phyloP scores from a whole-genome alignment of 2,113 vertebrate genomes.

The Centropristis striata region DNA sequence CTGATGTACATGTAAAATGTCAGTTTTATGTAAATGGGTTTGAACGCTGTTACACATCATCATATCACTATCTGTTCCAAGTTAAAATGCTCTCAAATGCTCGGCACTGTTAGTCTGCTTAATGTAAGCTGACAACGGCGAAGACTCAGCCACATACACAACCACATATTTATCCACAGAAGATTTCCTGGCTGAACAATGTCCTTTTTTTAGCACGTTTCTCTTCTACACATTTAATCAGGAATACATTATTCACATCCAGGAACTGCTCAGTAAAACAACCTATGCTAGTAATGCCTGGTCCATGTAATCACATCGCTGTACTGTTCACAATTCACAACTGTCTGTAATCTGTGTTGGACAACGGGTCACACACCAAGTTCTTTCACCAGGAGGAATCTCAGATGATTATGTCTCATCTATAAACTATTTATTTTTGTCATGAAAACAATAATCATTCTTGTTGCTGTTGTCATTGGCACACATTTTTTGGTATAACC shows the following conservation, averaged over 20 bases:
- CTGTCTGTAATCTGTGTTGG: too few species aligned
- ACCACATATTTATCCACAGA: slow-evolving; percentile 22
- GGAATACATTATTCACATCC: background rate
- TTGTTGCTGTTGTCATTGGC: too few species aligned
- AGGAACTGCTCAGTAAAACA: background rate
- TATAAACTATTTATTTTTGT: too few species aligned
- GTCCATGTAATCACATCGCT: too few species aligned
- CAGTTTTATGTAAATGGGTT: slow-evolving; percentile 7
- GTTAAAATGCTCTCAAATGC: background rate
- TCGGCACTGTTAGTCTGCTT: slow-evolving; percentile 22
- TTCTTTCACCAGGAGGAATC: too few species aligned
- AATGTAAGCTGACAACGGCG: slow-evolving; percentile 19
- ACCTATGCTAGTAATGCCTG: background rate
- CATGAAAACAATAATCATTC: too few species aligned
- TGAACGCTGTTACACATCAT: slow-evolving; percentile 5
- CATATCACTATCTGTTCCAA: slow-evolving; percentile 4
- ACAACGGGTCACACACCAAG: too few species aligned
- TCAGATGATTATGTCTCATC: too few species aligned
- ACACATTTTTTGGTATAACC: too few species aligned
- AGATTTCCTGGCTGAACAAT: slow-evolving; percentile 7
- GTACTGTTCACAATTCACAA: too few species aligned
- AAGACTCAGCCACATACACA: background rate
- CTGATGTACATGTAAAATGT: background rate
- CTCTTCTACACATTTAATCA: background rate
- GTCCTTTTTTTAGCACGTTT: background rate